Evolutionary conservation across 2,113 vertebrate genomes (phyloP), one percentile per base, ranked within the genome.

Genomic region (Anhinga anhinga): DNA sequence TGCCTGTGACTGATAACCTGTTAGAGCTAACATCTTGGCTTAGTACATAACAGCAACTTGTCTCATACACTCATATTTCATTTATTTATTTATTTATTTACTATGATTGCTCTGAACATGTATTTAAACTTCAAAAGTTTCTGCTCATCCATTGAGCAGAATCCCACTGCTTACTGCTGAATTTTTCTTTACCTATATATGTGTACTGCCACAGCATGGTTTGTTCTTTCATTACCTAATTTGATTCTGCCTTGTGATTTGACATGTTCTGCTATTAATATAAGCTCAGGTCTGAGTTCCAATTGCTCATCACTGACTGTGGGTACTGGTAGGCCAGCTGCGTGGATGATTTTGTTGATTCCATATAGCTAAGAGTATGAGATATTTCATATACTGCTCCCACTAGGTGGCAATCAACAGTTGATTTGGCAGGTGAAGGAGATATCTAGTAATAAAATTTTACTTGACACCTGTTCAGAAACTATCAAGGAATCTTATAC

Each of bases 391-490:
- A 86, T n/a, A 77, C 15, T 78, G 12, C 29, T 92, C 62, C 49
- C 71, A 63, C 55, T 79, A 86, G 67, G 66, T 92, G 74, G 29
- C 73, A 93, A 94, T 92, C 83, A 90, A 69, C 70, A 83, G 72
- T 32, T 96, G 72, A 91, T 96, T 91, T 82, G 38, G 56, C 62
- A 94, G 53, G 52, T 0, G 0, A 90, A 90, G 45, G 45, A 94
- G 93, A 82, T 82, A 90, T 14, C 55, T 82, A 94, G 72, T 84
- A 95, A 95, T 95, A 93, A 92, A 97, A 82, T 90, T 82, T 94
- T 91, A 80, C 73, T 96, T 97, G 96, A 90, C 83, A 96, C 58
- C 36, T 96, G 76, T 91, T 97, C 82, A 95, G 93, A 97, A 97
- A 22, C 20, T 82, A 88, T 96, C 88, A 95, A 73, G 53, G 44